A percentile compares a stretch with the other conserved stretches of the same genome.
Evolutionary conservation across 2,888 invertebrate species (phyloP).

Genomic region (Mylabris sibirica): DNA sequence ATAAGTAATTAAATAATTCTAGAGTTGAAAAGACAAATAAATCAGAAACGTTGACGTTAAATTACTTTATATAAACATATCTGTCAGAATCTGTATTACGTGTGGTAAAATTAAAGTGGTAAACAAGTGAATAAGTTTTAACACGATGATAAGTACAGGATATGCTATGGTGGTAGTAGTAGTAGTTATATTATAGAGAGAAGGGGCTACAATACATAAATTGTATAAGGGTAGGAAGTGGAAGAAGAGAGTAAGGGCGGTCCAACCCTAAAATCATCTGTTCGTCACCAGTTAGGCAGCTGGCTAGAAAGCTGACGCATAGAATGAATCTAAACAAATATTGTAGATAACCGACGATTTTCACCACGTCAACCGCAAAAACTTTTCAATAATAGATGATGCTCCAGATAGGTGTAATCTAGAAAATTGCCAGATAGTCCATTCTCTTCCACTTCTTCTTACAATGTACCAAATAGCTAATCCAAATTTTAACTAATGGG

Average conservation of each 20-base stretch:
- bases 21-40: constrained; percentile 34
- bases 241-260: constrained; percentile 22
- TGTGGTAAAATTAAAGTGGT: constrained; percentile 37
- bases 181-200: constrained; percentile 23
- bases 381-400: constrained; percentile 13
- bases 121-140: constrained; percentile 32
- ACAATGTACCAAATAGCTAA: background rate
- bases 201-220: constrained; percentile 14
- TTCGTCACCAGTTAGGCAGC: constrained; percentile 55
- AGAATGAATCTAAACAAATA: constrained; percentile 25
- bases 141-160: constrained; percentile 43
- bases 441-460: background rate
- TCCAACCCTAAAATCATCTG: constrained; percentile 55
- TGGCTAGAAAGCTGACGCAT: constrained; percentile 50
- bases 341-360: background rate
- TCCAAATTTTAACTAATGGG: no score
- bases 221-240: background rate
- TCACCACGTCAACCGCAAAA: constrained; percentile 20
- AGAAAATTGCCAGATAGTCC: constrained; percentile 3
- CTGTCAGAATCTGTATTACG: constrained; percentile 23
- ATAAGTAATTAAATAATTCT: constrained; percentile 29
- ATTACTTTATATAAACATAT: constrained; percentile 26
- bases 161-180: constrained; percentile 31
- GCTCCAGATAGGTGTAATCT: constrained; percentile 7
- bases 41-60: constrained; percentile 24